phyloP scores from a whole-genome alignment of 2,797 vertebrate genomes.

The Atherinosoma microstoma region DNA sequence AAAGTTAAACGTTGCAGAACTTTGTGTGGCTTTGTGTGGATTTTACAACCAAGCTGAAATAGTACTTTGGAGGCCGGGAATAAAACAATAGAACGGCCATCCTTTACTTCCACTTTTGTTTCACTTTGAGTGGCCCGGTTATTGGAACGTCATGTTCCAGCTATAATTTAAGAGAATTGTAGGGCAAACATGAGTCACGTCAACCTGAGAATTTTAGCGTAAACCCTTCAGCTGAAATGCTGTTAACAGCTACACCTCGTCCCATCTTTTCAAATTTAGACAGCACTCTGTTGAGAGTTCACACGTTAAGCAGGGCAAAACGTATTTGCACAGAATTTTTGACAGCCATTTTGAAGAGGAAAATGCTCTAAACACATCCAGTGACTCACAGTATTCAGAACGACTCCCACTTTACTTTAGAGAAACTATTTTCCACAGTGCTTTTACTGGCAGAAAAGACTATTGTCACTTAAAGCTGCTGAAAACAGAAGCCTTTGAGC shows the following conservation, averaged over 20 bases:
- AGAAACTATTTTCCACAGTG: constrained; percentile 63
- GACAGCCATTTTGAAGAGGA: constrained; percentile 39
- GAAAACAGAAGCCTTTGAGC: constrained; percentile 92
- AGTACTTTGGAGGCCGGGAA: constrained; percentile 33
- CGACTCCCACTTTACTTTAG: constrained; percentile 57
- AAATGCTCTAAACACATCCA: constrained; percentile 49
- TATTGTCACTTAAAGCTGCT: constrained; percentile 90
- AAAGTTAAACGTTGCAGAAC: constrained; percentile 34
- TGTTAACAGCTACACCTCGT: constrained; percentile 24
- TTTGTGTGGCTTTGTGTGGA: constrained; percentile 19
- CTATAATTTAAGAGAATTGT: neutral
- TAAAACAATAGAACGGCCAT: constrained; percentile 51
- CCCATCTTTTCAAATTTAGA: constrained; percentile 18
- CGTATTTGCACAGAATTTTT: constrained; percentile 41
- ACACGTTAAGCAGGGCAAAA: constrained; percentile 28
- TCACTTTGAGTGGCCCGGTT: constrained; percentile 6
- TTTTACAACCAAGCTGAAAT: constrained; percentile 20
- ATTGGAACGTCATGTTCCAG: neutral
- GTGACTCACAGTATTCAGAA: constrained; percentile 49
- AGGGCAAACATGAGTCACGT: constrained; percentile 14
- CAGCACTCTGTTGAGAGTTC: constrained; percentile 24
- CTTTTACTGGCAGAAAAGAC: constrained; percentile 79
- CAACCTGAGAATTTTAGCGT: neutral
- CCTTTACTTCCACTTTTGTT: constrained; percentile 29
- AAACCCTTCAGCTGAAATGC: neutral